Conservation (phyloP, 30 jellyfish, hydroid and myxozoan species). For the Cassiopea xamachana region DNA sequence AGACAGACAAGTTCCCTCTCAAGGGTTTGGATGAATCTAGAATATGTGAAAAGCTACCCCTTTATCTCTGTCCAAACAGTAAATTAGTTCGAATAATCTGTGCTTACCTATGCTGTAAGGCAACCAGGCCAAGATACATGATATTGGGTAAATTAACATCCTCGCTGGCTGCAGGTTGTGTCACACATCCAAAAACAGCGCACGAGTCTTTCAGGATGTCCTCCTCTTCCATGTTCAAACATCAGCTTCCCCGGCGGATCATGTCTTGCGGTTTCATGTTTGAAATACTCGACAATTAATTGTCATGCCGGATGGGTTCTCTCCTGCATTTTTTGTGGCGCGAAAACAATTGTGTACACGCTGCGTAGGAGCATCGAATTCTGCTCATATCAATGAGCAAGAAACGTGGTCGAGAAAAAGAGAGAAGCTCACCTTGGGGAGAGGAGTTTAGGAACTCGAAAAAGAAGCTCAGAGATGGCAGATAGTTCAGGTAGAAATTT, state of each 20-base stretch:
- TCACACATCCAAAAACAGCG: constrained; percentile 92
- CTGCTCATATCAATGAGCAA: no score
- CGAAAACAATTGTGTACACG: neutral
- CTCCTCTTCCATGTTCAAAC: constrained; percentile 36
- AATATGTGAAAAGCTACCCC: neutral
- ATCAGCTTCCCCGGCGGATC: neutral
- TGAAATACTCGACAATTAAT: neutral
- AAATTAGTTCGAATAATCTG: neutral
- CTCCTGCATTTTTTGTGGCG: neutral
- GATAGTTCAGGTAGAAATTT: neutral
- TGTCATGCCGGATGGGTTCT: neutral
- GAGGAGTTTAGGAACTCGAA: neutral
- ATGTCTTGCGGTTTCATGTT: neutral
- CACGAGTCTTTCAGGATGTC: constrained; percentile 89
- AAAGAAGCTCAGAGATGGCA: neutral
- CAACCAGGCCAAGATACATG: constrained; percentile 83
- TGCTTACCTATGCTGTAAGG: constrained; percentile 88
- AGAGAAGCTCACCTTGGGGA: no score
- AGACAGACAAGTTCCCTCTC: no score
- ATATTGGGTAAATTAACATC: constrained; percentile 43
- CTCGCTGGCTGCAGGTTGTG: constrained; percentile 34
- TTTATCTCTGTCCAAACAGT: neutral
- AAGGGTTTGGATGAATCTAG: neutral
- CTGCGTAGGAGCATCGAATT: no score
- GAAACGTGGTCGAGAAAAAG: no score